Evolutionary conservation across 1,140 invertebrate species (phyloP).

Genomic region (Cecropterus lyciades): DNA sequence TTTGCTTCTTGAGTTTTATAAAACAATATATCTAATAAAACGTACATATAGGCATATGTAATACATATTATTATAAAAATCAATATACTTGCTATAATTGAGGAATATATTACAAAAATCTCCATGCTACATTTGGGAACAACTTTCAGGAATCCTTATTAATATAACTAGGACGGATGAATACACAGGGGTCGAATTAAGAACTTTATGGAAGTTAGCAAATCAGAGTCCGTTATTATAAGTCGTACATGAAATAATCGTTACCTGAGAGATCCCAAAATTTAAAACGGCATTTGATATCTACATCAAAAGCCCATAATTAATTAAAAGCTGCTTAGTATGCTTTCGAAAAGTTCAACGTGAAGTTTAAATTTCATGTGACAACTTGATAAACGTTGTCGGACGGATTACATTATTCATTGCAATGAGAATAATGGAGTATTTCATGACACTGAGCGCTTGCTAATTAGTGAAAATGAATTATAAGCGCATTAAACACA

Average conservation of each 20-base stretch:
- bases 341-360: conserved; percentile 5
- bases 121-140: no score
- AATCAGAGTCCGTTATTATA: no score
- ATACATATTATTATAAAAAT: no score
- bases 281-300: conserved; percentile 7
- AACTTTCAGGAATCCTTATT: no score
- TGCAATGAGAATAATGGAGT: conserved; percentile 14
- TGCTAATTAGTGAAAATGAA: conserved; percentile 10
- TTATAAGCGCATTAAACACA: conserved; percentile 4
- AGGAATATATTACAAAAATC: no score
- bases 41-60: no score
- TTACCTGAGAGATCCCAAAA: conserved; percentile 1
- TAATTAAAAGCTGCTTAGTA: conserved; percentile 8
- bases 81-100: no score
- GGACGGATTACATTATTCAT: conserved; percentile 5
- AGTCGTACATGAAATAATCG: background rate
- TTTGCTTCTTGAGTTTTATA: no score
- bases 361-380: conserved; percentile 16
- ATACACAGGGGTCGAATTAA: background rate
- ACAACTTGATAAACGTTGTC: conserved; percentile 16
- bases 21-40: no score
- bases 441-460: background rate
- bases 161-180: no score
- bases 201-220: background rate
- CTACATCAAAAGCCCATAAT: conserved; percentile 14